Conservation (phyloP, 1,140 invertebrate genomes). For the Scylla paramamosain region DNA sequence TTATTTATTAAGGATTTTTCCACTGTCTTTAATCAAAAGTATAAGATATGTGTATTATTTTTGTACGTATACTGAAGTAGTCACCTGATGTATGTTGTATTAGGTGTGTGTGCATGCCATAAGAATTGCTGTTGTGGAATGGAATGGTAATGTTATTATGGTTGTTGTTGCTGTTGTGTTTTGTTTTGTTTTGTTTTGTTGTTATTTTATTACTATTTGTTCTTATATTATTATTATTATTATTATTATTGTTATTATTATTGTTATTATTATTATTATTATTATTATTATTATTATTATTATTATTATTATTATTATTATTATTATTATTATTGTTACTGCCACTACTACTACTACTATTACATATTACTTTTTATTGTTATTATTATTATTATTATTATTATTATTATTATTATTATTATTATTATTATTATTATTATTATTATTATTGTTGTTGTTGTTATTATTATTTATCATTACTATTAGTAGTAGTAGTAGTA, state of each 20-base stretch:
- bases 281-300: too few species aligned
- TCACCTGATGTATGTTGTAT: neutral
- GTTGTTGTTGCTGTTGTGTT: too few species aligned
- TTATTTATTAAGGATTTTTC: too few species aligned
- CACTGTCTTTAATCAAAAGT: too few species aligned
- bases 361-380: too few species aligned
- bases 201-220: too few species aligned
- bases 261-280: too few species aligned
- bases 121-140: neutral
- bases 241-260: too few species aligned
- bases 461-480: slow-evolving; percentile 31
- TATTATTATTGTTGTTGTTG: slow-evolving; percentile 18
- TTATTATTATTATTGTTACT: slow-evolving; percentile 59
- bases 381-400: slow-evolving; percentile 37
- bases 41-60: too few species aligned
- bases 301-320: slow-evolving; percentile 26
- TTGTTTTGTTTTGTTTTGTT: too few species aligned
- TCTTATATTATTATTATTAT: too few species aligned
- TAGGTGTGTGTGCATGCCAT: neutral
- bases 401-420: slow-evolving; percentile 62
- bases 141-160: neutral
- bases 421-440: slow-evolving; percentile 51
- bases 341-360: slow-evolving; percentile 33
- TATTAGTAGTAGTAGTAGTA: neutral
- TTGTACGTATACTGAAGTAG: too few species aligned